Evolutionary conservation across 2,888 invertebrate genomes (phyloP), one percentile per base, ranked within the genome.

Genomic region (Eupithecia inturbata): DNA sequence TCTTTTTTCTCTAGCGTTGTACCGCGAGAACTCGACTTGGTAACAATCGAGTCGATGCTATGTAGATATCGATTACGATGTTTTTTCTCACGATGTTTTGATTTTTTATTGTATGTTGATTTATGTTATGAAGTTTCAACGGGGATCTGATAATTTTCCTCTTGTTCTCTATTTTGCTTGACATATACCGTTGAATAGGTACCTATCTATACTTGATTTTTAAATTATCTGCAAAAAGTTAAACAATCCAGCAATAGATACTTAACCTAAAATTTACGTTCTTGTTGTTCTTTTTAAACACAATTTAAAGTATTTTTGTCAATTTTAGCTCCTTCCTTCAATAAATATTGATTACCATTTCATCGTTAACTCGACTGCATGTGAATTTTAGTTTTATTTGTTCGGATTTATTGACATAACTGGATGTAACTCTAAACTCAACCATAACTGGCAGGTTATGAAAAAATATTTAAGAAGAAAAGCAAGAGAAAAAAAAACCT

Each of bases 1-100:
- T 75, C 66, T 72, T 71, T 74, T 75, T 74, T 74, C 68, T 68
- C 31, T 39, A 26, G 67, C 22, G 67, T 33, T 68, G 68, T 68
- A 36, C 70, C 67, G 49, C 67, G 68, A 41, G 19, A 64, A 69
- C 57, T 68, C 69, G 36, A 67, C 36, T 71, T 60, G 28, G 68
- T 68, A 72, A 31, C 22, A 45, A 57, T 36, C 14, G 66, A 62
- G 5, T 67, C 45, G 68, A 74, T 71, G 26, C 64, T 67, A 71
- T 60, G 9, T 19, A 67, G 60, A 72, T 72, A 75, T 75, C 69
- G 66, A 72, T 70, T 74, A 74, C 71, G 22, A 4, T 19, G 19
- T 41, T 67, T 41, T 71, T 67, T 72, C 69, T 71, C 74, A 72
- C 62, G 70, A 41, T 67, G 60, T 62, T 72, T 70, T 67, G 36